Percentiles rank a stretch among this genome's conserved stretches.
These are phyloP conservation scores for Mycteria americana DNA, from an alignment of 2,797 vertebrate species.

Conservation along the genomic window DNA sequence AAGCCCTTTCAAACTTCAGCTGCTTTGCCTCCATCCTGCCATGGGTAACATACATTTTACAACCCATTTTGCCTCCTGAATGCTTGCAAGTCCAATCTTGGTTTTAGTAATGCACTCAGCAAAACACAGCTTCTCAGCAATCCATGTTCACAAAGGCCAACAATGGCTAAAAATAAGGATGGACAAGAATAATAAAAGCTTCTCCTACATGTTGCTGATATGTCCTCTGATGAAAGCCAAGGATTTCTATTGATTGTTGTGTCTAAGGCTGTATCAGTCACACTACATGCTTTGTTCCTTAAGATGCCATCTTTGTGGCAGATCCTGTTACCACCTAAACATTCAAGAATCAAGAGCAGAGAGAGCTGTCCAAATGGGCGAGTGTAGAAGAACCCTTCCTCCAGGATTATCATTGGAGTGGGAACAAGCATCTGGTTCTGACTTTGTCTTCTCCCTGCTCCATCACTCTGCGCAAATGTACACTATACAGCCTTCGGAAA, in stretches of 20 bases:
- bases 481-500: background rate
- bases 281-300: conserved; percentile 12
- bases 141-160: background rate
- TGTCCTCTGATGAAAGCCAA: conserved; percentile 12
- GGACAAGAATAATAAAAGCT: conserved; percentile 16
- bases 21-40: background rate
- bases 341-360: background rate
- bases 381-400: background rate
- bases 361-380: background rate
- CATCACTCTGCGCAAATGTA: conserved; percentile 29
- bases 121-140: conserved; percentile 9
- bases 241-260: conserved; percentile 14
- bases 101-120: background rate
- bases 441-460: background rate
- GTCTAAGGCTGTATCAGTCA: conserved; percentile 30
- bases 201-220: background rate
- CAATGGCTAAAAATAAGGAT: conserved; percentile 1
- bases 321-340: background rate
- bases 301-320: conserved; percentile 23
- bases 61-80: background rate
- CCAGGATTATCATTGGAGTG: background rate
- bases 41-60: background rate
- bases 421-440: background rate
- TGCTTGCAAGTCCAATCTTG: background rate
- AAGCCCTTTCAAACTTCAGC: background rate